phyloP scores from a whole-genome alignment of 2,888 invertebrate species.

The Zaprionus lineosus region DNA sequence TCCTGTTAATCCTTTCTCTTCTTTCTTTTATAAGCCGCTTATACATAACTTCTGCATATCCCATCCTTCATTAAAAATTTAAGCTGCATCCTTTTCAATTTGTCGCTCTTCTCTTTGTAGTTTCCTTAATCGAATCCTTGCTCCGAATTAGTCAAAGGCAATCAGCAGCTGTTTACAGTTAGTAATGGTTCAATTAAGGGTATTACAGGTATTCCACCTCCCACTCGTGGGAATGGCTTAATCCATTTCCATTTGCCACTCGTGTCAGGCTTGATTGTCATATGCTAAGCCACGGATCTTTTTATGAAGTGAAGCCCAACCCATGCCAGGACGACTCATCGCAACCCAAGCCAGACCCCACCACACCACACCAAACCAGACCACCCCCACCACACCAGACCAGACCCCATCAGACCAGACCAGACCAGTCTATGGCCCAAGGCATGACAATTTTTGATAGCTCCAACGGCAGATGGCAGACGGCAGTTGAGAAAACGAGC shows the following conservation, averaged over 20 bases:
- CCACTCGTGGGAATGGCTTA: neutral
- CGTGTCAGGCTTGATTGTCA: conserved; percentile 7
- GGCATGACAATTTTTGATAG: neutral
- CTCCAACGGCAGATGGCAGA: neutral
- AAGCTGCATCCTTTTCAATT: too few species aligned
- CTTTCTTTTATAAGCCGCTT: too few species aligned
- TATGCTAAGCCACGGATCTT: neutral
- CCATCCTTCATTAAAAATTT: too few species aligned
- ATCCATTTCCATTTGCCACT: neutral
- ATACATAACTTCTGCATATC: too few species aligned
- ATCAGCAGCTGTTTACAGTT: conserved; percentile 1
- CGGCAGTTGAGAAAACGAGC: conserved; percentile 21
- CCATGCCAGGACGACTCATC: too few species aligned
- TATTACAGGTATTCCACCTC: neutral
- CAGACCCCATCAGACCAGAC: too few species aligned
- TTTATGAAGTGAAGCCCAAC: neutral
- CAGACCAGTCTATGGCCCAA: neutral
- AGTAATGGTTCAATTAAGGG: conserved; percentile 12
- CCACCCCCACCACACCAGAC: too few species aligned
- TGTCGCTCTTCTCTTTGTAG: too few species aligned
- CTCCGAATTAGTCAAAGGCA: neutral
- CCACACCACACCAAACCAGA: too few species aligned
- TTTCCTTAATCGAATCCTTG: too few species aligned
- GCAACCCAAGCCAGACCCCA: too few species aligned
- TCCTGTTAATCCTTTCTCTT: too few species aligned